Base-by-base conservation (phyloP, 2,888 invertebrate species). In the Taenaris catops region DNA sequence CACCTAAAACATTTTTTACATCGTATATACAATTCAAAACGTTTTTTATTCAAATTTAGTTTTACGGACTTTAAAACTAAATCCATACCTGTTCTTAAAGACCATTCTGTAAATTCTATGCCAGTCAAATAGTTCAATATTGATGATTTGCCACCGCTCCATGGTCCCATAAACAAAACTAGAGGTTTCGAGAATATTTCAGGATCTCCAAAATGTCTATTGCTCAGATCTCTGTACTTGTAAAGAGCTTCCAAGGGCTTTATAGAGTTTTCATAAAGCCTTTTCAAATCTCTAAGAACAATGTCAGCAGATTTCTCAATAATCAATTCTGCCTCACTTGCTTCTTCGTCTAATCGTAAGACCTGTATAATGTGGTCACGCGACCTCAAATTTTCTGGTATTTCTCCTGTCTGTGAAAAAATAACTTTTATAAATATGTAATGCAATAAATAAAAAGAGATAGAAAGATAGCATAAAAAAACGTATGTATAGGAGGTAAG, bases 91-190 rank as follows among this genome's bases (percentile, higher is more conserved):
- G 96, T 96, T 84, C 95, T 91, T 48, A 97, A 81, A 38, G 96
- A 92, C 69, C 93, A 92, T 51, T 92, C 90, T 12, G 92, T 93
- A 65, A 94, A 94, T 71, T 97, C 96, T 48, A 94, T 93, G 42
- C 95, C 94, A 20, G 96, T 90, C 47, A 98, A 87, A 76, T 98
- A 97, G 76, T 98, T 98, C 46, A 97, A 92, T 51, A 97, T 95
- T 32, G 96, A 94, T 1, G 97, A 96, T 84, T 98, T 98, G 46
- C 98, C 98, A 39, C 97, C 96, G 61, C 96, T 96, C 96, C 97
- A 97, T 19, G 97, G 97, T 21, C 98, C 98, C 94, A 97, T 95
- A 62, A 97, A 96, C 2, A 98, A 88, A 32, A 97, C 91, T 61
- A 97, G 84, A 1, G 98, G 97, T 63, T 97, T 97, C 1, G 96